Conservation (phyloP, 1,140 invertebrate species). For the Drosophila subobscura region DNA sequence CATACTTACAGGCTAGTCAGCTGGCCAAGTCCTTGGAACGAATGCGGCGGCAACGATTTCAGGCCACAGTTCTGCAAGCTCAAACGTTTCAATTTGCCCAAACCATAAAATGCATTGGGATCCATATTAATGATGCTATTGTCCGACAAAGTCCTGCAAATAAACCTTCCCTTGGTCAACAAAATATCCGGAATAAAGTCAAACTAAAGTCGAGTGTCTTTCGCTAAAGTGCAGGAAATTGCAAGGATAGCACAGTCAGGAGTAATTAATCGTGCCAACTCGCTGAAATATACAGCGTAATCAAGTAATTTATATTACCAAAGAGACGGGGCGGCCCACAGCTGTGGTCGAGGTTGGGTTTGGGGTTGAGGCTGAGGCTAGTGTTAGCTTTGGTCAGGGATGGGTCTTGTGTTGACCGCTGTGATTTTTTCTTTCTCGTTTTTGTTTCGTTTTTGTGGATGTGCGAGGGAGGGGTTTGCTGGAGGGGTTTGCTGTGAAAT, state of each 20-base stretch:
- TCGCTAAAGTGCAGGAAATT: constrained; percentile 70
- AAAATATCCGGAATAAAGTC: constrained; percentile 52
- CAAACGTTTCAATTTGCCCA: constrained; percentile 85
- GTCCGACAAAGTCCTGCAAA: constrained; percentile 86
- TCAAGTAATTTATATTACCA: constrained; percentile 76
- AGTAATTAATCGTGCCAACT: constrained; percentile 73
- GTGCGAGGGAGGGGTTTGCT: constrained; percentile 31
- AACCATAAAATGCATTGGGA: constrained; percentile 84
- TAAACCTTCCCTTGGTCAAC: constrained; percentile 68
- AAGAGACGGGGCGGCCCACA: constrained; percentile 1
- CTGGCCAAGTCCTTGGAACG: constrained; percentile 84
- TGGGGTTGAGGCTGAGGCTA: constrained; percentile 2
- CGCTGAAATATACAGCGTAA: constrained; percentile 66
- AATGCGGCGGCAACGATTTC: constrained; percentile 84
- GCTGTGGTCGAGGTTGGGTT: constrained; percentile 4
- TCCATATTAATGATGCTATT: constrained; percentile 85
- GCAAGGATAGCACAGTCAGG: constrained; percentile 56
- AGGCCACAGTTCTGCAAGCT: constrained; percentile 85
- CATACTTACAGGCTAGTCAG: constrained; percentile 86
- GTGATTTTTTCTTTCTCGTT: constrained; percentile 54
- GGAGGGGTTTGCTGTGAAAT: constrained; percentile 67
- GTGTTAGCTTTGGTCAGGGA: constrained; percentile 8
- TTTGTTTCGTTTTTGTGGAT: constrained; percentile 10
- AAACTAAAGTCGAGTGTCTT: constrained; percentile 38
- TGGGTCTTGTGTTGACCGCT: constrained; percentile 58